A percentile compares a stretch with the other conserved stretches of the same genome.
These are phyloP conservation scores for Calliopsis andreniformis DNA, from an alignment of 1,140 invertebrate genomes.

Conservation along the genomic window DNA sequence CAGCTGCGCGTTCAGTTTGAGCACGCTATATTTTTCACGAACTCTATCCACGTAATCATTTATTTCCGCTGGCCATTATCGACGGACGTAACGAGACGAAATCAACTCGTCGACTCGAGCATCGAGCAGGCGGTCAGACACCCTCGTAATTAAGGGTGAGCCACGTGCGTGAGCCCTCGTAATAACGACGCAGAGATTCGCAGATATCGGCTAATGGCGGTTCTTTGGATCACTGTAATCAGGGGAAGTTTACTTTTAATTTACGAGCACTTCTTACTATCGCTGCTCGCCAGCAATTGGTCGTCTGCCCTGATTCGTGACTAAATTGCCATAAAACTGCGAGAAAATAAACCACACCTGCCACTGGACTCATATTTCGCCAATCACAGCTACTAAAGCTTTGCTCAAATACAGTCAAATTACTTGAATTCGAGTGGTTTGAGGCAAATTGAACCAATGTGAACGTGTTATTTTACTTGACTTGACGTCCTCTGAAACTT, in stretches of 20 bases:
- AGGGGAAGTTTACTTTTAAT: background rate
- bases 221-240: background rate
- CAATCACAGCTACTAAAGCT: no score
- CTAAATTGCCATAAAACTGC: background rate
- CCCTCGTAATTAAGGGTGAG: background rate
- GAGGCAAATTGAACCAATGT: no score
- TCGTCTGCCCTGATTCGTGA: background rate
- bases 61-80: constrained; percentile 17
- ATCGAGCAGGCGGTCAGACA: no score
- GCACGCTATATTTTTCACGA: constrained; percentile 5
- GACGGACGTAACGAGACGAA: background rate
- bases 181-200: background rate
- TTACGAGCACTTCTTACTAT: background rate
- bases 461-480: no score
- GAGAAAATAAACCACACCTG: no score
- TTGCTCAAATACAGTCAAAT: no score
- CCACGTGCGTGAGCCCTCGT: background rate
- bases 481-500: no score
- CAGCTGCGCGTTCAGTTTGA: no score
- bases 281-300: background rate
- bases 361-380: no score
- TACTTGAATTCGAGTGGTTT: no score
- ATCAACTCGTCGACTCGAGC: background rate
- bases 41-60: background rate
- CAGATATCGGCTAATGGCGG: background rate